phyloP scores from a whole-genome alignment of 2,888 invertebrate genomes.

The Adelphocoris suturalis region DNA sequence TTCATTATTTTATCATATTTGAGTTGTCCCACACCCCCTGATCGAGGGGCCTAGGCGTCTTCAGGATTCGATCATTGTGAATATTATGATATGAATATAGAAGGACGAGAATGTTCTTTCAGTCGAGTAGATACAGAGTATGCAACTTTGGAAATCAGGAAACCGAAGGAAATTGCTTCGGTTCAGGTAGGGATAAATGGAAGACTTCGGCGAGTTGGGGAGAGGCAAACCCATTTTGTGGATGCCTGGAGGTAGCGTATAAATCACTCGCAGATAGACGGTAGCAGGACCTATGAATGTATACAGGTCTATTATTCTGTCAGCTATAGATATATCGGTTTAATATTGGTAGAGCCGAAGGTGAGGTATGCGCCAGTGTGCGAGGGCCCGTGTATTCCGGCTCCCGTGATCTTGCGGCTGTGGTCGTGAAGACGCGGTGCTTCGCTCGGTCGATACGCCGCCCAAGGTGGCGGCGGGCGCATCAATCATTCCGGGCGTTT shows the following conservation, averaged over 20 bases:
- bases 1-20: too few species aligned
- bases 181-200: constrained; percentile 40
- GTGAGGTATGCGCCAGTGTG: background rate
- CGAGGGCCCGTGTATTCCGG: background rate
- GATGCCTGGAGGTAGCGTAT: constrained; percentile 56
- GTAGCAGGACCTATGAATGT: constrained; percentile 72
- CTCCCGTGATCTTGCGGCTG: background rate
- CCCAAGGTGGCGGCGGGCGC: constrained; percentile 51
- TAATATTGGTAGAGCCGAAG: constrained; percentile 73
- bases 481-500: constrained; percentile 65
- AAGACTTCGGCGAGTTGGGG: background rate
- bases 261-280: constrained; percentile 68
- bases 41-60: too few species aligned
- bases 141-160: background rate
- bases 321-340: constrained; percentile 74
- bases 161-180: constrained; percentile 30
- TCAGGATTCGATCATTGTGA: too few species aligned
- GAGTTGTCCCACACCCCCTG: too few species aligned
- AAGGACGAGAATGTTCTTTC: too few species aligned
- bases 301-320: constrained; percentile 75
- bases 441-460: constrained; percentile 55
- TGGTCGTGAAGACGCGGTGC: constrained; percentile 50
- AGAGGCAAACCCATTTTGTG: constrained; percentile 60
- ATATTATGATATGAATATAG: too few species aligned
- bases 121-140: too few species aligned